phyloP scores from a whole-genome alignment of 2,888 invertebrate genomes.

The Drosophila nr. medialis region DNA sequence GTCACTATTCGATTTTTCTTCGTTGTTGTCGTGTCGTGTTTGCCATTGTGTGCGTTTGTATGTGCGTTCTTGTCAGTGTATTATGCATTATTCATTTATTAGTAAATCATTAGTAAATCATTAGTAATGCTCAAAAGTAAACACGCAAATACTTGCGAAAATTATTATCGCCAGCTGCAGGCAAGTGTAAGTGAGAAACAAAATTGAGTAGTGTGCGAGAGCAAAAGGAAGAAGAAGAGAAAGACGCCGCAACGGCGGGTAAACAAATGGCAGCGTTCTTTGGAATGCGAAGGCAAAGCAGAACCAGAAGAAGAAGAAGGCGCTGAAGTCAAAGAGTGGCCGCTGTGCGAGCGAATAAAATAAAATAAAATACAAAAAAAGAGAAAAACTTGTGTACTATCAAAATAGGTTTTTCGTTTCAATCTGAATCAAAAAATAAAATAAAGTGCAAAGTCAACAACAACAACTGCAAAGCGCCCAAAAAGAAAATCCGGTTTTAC shows the following conservation, averaged over 20 bases:
- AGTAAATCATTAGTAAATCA: conserved; percentile 60
- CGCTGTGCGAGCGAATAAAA: conserved; percentile 25
- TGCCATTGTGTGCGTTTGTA: conserved; percentile 22
- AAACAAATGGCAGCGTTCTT: conserved; percentile 64
- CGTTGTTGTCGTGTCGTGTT: conserved; percentile 18
- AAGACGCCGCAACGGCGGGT: conserved; percentile 61
- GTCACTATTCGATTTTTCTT: conserved; percentile 12
- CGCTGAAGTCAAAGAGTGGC: conserved; percentile 16
- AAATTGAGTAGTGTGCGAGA: conserved; percentile 16
- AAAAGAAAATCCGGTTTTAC: conserved; percentile 82
- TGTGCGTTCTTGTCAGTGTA: conserved; percentile 31
- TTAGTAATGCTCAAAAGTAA: conserved; percentile 43
- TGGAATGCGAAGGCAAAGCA: conserved; percentile 55
- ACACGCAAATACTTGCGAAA: conserved; percentile 63
- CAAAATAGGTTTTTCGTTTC: conserved; percentile 57
- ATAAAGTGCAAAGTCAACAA: conserved; percentile 76
- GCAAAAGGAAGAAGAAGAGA: conserved; percentile 23
- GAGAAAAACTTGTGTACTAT: conserved; percentile 41
- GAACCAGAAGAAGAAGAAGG: conserved; percentile 22
- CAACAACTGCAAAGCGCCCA: conserved; percentile 62
- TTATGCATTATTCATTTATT: conserved; percentile 61
- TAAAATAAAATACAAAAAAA: conserved; percentile 4
- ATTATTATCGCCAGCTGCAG: conserved; percentile 56
- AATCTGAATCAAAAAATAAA: conserved; percentile 48
- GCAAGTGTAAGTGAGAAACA: conserved; percentile 68